phyloP scores from a whole-genome alignment of 1,140 invertebrate species.

The Cyrtorhinus lividipennis region DNA sequence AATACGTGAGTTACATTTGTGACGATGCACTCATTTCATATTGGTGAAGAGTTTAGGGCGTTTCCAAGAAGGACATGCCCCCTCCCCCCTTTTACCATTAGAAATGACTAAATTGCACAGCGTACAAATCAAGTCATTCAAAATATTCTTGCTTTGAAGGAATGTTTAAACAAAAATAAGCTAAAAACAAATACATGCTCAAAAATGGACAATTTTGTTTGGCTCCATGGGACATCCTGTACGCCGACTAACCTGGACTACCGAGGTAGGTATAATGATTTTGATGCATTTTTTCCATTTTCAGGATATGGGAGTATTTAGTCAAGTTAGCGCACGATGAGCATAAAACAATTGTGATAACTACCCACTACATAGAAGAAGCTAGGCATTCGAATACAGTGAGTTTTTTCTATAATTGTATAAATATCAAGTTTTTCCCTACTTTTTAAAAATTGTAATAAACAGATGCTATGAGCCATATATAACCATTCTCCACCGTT shows the following conservation, averaged over 20 bases:
- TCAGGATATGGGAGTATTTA: slow-evolving; percentile 81
- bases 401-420: slow-evolving; percentile 8
- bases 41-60: not conserved
- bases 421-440: not conserved
- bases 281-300: too few species aligned
- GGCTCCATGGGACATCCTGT: too few species aligned
- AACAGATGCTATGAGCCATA: not conserved
- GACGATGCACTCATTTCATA: too few species aligned
- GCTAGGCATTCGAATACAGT: slow-evolving; percentile 50
- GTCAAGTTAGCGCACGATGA: slow-evolving; percentile 51
- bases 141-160: too few species aligned
- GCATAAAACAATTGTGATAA: slow-evolving; percentile 69
- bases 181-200: too few species aligned
- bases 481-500: too few species aligned
- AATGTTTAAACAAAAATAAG: too few species aligned
- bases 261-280: too few species aligned
- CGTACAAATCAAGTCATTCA: too few species aligned
- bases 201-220: too few species aligned
- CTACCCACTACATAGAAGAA: slow-evolving; percentile 92
- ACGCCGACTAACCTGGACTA: too few species aligned
- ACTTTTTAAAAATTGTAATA: not conserved
- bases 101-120: too few species aligned
- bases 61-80: not conserved
- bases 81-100: not conserved
- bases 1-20: slow-evolving; percentile 12